Evolutionary conservation across 35 echinoderm and acorn worm genomes (phyloP), one percentile per base, ranked within the genome.

Genomic region (Lytechinus variegatus): DNA sequence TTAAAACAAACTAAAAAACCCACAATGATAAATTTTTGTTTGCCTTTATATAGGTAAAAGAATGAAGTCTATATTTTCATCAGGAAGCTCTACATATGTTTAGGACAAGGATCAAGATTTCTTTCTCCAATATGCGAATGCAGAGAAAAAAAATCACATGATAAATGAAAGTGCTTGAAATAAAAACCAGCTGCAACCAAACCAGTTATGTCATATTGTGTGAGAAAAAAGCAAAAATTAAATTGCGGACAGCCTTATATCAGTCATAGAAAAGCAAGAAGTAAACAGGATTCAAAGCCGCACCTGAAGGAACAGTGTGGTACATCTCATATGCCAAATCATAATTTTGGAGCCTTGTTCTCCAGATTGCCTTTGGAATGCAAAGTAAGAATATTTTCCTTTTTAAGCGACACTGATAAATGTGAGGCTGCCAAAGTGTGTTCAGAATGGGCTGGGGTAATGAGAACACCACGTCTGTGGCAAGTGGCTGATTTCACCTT

Each of bases 401-500:
- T 95, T 92, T 89, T 99, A 28, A 96, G 53, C 79, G 93, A 95
- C 24, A 86, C 27, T 56, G 97, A 99, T 11, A 99, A 99, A 95
- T 99, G 98, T 91, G 28, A 92, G 53, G 96, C 93, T 10, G 86
- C 98, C 24, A 88, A 27, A 52, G 96, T 97, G 27, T 99, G 98
- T 87, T 52, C 86, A 96, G 21, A 53, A 21, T 99, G 97, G 97
- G 95, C 96, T 52, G 86, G 96, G 10, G 44, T 97, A 9, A 97
- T 99, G n/a, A 71, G 96, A 16, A 94, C 97, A 54, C 96, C 98
- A 29, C 54, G 89, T 24, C 61, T 99, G 10, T 99, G 98, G 98
- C 91, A 27, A 56, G 88, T 92, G 24, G 98, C 96, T 12, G 94
- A 99, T 94, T 99, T 99, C 92, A 95, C 95, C 4, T 44, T 95